Conservation (phyloP, 2,888 invertebrate genomes). For the Brachyopa scutellaris region DNA sequence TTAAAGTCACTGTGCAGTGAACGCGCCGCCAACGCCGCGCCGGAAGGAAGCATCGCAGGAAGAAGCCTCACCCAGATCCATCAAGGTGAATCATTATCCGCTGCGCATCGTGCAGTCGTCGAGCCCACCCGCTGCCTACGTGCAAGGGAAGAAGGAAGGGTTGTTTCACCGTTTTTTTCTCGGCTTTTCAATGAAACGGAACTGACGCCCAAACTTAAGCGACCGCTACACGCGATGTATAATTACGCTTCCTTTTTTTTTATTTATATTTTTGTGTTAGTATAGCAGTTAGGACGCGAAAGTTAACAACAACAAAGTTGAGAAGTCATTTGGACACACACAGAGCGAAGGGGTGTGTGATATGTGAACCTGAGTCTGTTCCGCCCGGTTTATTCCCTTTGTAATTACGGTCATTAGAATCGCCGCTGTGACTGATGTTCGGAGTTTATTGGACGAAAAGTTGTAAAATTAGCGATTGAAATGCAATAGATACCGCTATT, state of each 20-base stretch:
- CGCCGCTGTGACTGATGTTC: conserved; percentile 34
- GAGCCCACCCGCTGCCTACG: conserved; percentile 49
- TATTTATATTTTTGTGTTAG: conserved; percentile 16
- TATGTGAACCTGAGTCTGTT: conserved; percentile 28
- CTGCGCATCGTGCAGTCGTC: conserved; percentile 42
- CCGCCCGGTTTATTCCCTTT: conserved; percentile 66
- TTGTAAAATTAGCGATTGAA: conserved; percentile 37
- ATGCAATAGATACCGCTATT: conserved; percentile 45
- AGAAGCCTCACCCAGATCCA: conserved; percentile 68
- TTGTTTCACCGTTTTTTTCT: conserved; percentile 39
- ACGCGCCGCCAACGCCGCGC: not conserved
- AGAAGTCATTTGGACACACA: conserved; percentile 59
- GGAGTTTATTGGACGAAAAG: conserved; percentile 46
- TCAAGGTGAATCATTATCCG: conserved; percentile 71
- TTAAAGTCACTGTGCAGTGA: conserved; percentile 44
- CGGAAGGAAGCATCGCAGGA: conserved; percentile 63
- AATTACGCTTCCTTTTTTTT: conserved; percentile 55
- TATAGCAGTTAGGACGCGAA: conserved; percentile 36
- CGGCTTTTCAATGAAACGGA: conserved; percentile 67
- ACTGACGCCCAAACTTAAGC: conserved; percentile 69
- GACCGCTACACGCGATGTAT: conserved; percentile 66
- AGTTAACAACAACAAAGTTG: conserved; percentile 60
- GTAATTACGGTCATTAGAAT: conserved; percentile 65
- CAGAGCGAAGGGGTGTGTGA: conserved; percentile 30
- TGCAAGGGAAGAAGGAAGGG: conserved; percentile 45